Base-by-base conservation (phyloP, 2,797 vertebrate genomes). In the Sphaeramia orbicularis region DNA sequence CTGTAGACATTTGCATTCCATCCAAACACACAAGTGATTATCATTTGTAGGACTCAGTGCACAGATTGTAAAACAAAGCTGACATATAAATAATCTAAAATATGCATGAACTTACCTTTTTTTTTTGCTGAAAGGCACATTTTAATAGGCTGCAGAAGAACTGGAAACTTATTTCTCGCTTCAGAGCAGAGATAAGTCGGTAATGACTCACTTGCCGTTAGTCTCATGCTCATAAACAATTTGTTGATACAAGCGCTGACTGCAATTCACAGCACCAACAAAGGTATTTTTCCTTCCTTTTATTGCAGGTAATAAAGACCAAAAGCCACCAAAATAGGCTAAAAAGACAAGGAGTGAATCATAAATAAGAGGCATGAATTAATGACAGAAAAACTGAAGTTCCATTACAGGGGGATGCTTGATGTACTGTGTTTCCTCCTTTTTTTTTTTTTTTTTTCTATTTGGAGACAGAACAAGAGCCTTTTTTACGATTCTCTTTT, bases 361-460 rank as follows among this genome's bases (percentile, higher is more conserved):
- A 67, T 54, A 84, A 71, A 76, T 55, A 76, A 68, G 38, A 24
- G 76, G 61, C 67, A 63, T 64, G 63, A 74, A 79, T 69, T 87
- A 79, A 87, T 83, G 74, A 82, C 71, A 47, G 30, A 38, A 42
- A 53, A 66, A 58, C 57, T 27, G 41, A 62, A 43, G 55, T 55
- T 78, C 52, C 53, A 57, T 77, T 69, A 59, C 48, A 0, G 4
- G 4, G 36, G 57, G 61, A 55, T 52, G 57, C 47, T 51, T 62
- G 58, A 78, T 73, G 60, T 37, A 55, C 30, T 24, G 0, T 30
- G 37, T 48, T 66, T 74, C 37, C 62, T 55, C 41, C 56, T 35
- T 54, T 45, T 57, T 42, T 18, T 40, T 62, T 14, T 40, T 38
- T 13, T 3, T 30, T 3, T 30, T 50, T 69, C 59, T 11, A 41